These are phyloP conservation scores for Leptopilina boulardi DNA, from an alignment of 1,140 invertebrate genomes.

Conservation along the genomic window DNA sequence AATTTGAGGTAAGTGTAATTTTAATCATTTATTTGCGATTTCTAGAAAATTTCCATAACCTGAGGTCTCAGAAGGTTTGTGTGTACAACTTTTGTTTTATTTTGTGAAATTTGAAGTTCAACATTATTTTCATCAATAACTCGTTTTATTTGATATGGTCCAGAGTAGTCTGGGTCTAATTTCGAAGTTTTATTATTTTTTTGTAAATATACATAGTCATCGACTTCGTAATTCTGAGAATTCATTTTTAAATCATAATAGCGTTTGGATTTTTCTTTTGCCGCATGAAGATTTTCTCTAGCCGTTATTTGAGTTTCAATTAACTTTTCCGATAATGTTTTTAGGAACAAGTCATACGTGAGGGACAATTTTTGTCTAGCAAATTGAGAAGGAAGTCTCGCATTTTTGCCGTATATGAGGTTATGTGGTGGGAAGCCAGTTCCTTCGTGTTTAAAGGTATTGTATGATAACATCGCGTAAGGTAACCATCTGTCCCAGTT, in stretches of 20 bases:
- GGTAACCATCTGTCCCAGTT: no score
- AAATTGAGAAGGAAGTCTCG: constrained; percentile 31
- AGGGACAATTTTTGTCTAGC: neutral
- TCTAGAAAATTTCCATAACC: neutral
- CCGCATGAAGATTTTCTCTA: neutral
- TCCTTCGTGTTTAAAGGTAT: constrained; percentile 54
- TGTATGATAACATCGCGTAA: constrained; percentile 66
- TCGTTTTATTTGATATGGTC: constrained; percentile 31
- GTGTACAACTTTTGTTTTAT: neutral
- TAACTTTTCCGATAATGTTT: neutral
- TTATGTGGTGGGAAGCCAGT: constrained; percentile 56
- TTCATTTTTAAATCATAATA: constrained; percentile 14
- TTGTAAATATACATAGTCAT: neutral
- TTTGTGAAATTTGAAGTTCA: neutral
- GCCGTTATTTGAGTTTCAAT: neutral
- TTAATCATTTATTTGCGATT: no score
- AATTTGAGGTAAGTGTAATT: no score
- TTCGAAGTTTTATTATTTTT: neutral
- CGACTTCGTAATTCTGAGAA: neutral
- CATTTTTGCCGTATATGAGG: constrained; percentile 58
- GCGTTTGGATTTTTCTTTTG: constrained; percentile 8
- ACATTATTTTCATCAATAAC: neutral
- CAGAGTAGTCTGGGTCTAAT: neutral
- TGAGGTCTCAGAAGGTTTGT: neutral
- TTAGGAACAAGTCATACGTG: neutral